phyloP scores from a whole-genome alignment of 2,888 invertebrate species.

The Timema podura region DNA sequence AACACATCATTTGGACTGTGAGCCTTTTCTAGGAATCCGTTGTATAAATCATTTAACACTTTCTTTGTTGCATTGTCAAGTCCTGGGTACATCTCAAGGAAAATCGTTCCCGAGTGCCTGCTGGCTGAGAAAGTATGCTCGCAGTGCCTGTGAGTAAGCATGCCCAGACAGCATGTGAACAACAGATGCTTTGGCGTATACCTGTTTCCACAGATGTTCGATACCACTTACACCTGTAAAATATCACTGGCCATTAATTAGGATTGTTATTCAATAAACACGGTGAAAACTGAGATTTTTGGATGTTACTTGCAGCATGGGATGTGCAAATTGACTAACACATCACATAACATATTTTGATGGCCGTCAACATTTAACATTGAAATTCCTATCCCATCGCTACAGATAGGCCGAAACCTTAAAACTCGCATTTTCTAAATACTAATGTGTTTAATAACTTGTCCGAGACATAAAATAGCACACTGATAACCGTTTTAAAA shows the following conservation, averaged over 20 bases:
- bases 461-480: neutral
- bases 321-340: neutral
- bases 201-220: neutral
- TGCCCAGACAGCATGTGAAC: conserved; percentile 12
- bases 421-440: neutral
- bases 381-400: too few relatives aligned
- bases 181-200: neutral
- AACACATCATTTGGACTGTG: neutral
- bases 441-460: neutral
- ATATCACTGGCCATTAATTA: neutral
- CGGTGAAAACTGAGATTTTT: neutral
- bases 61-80: conserved; percentile 3
- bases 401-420: neutral
- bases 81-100: neutral
- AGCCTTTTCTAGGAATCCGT: neutral
- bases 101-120: neutral
- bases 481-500: neutral
- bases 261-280: neutral
- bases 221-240: conserved; percentile 3
- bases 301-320: neutral
- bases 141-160: conserved; percentile 4
- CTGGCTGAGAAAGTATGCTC: conserved; percentile 9
- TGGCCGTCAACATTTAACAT: too few relatives aligned
- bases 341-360: neutral
- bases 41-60: neutral